Evolutionary conservation across 2,797 vertebrate species (phyloP), one percentile per base, ranked within the genome.

Genomic region (Lateolabrax maculatus): DNA sequence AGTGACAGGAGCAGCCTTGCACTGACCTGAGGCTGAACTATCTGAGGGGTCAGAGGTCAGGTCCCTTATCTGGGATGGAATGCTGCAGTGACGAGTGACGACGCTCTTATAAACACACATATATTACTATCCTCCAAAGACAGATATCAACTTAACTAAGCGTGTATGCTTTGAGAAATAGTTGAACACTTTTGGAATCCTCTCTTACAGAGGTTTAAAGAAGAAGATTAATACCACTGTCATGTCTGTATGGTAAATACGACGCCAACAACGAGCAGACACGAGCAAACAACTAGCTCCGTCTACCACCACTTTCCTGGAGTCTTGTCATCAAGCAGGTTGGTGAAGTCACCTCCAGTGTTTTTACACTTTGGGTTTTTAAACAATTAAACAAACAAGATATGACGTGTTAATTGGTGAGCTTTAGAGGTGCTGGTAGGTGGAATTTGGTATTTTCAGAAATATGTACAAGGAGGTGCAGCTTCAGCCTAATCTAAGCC

Each of bases 1-100:
- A 94, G 83, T 90, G 93, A 88, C 91, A 88, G 85, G 84, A 90
- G 61, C 94, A 94, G 90, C 72, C 87, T 85, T 84, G 61, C 51
- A 61, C 78, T 90, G 92, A 89, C 92, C 93, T 87, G 86, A 77
- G 36, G 88, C 75, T 93, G 93, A 94, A 92, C 93, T 68, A 21
- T 34, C 23, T 27, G 21, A 56, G 72, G 74, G 91, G 86, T 90
- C 90, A 87, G 52, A 90, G 90, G 88, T 91, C 84, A 74, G 56
- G 46, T 77, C 52, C 37, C 79, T 93, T 93, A 93, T 93, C 90
- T 86, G 84, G 80, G 75, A 76, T 79, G 90, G 91, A 93, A 95
- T 92, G 90, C 46, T 52, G 64, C 68, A 5, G 78, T 64, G 82
- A 72, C 0, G 12, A 49, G 62, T 67, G 27, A 73, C 4, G 4